These are phyloP conservation scores for Artemia sinica DNA, from an alignment of 2,888 invertebrate species.

Conservation along the genomic window DNA sequence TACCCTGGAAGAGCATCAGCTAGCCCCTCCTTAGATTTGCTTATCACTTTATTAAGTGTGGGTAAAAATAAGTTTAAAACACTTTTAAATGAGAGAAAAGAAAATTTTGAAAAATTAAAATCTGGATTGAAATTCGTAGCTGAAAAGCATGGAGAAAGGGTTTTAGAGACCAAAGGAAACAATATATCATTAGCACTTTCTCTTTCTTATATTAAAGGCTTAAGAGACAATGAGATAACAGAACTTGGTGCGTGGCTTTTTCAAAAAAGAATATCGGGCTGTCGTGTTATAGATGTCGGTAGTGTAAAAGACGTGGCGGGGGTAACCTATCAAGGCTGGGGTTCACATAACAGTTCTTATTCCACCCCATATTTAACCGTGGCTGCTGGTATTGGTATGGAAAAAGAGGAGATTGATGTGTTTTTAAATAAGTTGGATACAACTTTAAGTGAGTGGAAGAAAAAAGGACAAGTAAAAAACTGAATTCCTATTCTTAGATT, in stretches of 20 bases:
- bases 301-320: background rate
- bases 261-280: background rate
- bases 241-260: background rate
- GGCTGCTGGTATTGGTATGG: constrained; percentile 52
- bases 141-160: constrained; percentile 38
- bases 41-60: constrained; percentile 53
- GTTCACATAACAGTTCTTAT: constrained; percentile 44
- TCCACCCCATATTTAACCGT: constrained; percentile 50
- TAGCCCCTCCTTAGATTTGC: constrained; percentile 50
- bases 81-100: constrained; percentile 42
- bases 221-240: background rate
- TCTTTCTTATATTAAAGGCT: background rate
- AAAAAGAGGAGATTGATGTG: constrained; percentile 45
- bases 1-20: constrained; percentile 59
- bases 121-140: constrained; percentile 41
- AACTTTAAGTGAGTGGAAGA: constrained; percentile 30
- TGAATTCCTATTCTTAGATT: too few species aligned
- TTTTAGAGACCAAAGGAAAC: constrained; percentile 45
- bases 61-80: constrained; percentile 46
- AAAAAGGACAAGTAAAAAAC: background rate
- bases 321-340: constrained; percentile 42
- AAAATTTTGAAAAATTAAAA: constrained; percentile 42
- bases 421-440: constrained; percentile 48
- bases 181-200: constrained; percentile 44
- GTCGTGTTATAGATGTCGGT: background rate